Conservation (phyloP, 2,113 vertebrate genomes). For the Talpa occidentalis region DNA sequence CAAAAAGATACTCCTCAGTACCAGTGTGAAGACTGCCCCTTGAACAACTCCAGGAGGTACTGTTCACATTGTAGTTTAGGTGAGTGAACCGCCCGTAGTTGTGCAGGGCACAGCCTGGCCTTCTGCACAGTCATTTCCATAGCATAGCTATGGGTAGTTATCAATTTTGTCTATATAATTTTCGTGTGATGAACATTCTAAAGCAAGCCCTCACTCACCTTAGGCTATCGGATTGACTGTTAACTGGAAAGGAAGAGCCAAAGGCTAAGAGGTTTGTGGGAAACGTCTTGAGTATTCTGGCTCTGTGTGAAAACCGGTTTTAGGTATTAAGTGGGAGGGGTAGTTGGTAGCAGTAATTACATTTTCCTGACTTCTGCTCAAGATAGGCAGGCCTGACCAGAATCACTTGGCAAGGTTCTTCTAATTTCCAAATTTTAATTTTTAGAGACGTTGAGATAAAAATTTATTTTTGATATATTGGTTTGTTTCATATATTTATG, state of each 20-base stretch:
- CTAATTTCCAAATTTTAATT: slow-evolving; percentile 9
- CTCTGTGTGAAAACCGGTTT: slow-evolving; percentile 49
- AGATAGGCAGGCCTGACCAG: background rate
- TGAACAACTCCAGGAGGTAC: background rate
- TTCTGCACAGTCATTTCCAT: background rate
- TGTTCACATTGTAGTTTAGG: background rate
- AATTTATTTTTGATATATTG: background rate
- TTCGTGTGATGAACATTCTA: background rate
- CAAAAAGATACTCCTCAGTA: background rate
- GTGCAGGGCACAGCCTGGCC: background rate
- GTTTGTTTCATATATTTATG: background rate
- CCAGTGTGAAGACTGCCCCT: background rate
- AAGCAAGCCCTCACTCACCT: slow-evolving; percentile 51
- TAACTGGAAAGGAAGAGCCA: slow-evolving; percentile 52
- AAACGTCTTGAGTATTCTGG: background rate
- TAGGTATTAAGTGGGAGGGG: background rate
- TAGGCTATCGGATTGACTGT: slow-evolving; percentile 43
- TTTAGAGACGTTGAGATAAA: background rate
- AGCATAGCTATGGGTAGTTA: background rate
- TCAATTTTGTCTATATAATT: slow-evolving; percentile 11
- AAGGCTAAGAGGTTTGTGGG: slow-evolving; percentile 56
- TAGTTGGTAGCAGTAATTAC: slow-evolving; percentile 64
- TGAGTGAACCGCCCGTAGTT: background rate
- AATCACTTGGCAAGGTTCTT: background rate
- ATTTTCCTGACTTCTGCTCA: slow-evolving; percentile 1